Evolutionary conservation across 1,140 invertebrate genomes (phyloP).

Genomic region (Lordiphosa stackelbergi): DNA sequence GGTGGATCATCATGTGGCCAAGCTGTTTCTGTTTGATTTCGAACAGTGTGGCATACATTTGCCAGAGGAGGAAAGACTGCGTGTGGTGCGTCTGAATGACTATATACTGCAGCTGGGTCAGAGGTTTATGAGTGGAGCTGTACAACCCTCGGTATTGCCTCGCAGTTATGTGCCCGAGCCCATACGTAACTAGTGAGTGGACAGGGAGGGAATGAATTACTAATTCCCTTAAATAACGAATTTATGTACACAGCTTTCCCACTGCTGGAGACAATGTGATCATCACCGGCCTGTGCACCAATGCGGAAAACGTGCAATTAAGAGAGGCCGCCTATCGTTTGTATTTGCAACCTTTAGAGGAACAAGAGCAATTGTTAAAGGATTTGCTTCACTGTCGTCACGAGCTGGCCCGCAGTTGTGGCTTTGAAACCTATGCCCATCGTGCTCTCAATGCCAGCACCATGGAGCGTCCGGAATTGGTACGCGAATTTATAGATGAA

Average conservation of each 20-base stretch:
- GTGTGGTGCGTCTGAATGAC: constrained; percentile 92
- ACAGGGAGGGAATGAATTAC: neutral
- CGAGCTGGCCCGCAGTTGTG: constrained; percentile 89
- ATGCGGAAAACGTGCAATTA: constrained; percentile 86
- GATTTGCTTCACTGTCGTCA: constrained; percentile 86
- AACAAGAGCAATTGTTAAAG: constrained; percentile 87
- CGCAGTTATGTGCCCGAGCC: constrained; percentile 83
- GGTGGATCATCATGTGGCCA: constrained; percentile 90
- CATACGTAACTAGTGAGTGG: constrained; percentile 85
- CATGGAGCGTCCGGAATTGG: constrained; percentile 87
- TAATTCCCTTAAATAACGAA: neutral
- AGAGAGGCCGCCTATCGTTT: constrained; percentile 93
- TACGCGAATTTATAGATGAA: constrained; percentile 87
- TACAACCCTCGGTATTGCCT: constrained; percentile 82
- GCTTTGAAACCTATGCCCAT: constrained; percentile 92
- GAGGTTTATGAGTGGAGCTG: constrained; percentile 88
- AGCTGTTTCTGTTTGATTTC: constrained; percentile 96
- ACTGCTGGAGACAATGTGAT: constrained; percentile 84
- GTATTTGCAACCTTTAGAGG: constrained; percentile 87
- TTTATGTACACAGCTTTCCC: constrained; percentile 82
- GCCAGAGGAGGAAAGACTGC: constrained; percentile 84
- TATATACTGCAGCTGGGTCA: constrained; percentile 88
- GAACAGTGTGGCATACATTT: constrained; percentile 98
- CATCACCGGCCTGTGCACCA: constrained; percentile 88
- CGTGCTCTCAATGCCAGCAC: constrained; percentile 92